Conservation (phyloP, 2,888 invertebrate genomes). For the Idaea aversata region DNA sequence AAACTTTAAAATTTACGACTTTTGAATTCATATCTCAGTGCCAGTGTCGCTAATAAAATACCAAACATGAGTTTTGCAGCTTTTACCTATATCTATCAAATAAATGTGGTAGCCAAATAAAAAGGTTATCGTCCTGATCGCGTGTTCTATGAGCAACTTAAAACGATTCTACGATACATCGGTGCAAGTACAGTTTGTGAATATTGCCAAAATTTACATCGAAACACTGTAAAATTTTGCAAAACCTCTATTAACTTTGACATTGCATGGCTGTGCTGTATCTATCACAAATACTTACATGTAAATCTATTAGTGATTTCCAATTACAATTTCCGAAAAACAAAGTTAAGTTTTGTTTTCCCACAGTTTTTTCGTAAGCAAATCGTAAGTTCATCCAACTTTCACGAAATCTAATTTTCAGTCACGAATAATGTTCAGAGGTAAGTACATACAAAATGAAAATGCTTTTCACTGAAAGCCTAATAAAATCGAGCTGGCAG, state of each 20-base stretch:
- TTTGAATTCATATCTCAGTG: background rate
- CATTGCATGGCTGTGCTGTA: conserved; percentile 36
- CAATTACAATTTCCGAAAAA: conserved; percentile 16
- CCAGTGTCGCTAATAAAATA: background rate
- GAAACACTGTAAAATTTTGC: conserved; percentile 48
- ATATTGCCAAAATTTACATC: conserved; percentile 51
- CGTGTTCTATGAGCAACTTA: conserved; percentile 32
- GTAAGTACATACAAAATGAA: background rate
- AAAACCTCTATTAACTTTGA: conserved; percentile 35
- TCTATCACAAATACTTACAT: conserved; percentile 1
- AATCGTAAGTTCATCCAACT: conserved; percentile 25
- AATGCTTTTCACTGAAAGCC: conserved; percentile 38
- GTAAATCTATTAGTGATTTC: conserved; percentile 15
- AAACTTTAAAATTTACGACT: background rate
- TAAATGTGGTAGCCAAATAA: conserved; percentile 4
- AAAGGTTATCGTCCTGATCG: conserved; percentile 45
- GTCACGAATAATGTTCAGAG: conserved; percentile 16
- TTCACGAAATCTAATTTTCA: conserved; percentile 25
- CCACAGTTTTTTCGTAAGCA: conserved; percentile 17
- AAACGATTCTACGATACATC: conserved; percentile 15
- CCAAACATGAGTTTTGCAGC: background rate
- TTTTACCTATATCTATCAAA: conserved; percentile 2
- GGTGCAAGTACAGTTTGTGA: conserved; percentile 34
- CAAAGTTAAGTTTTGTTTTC: conserved; percentile 15
- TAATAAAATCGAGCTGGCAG: conserved; percentile 35